phyloP scores from a whole-genome alignment of 2,888 invertebrate species.

The Rhodophaea formosa region DNA sequence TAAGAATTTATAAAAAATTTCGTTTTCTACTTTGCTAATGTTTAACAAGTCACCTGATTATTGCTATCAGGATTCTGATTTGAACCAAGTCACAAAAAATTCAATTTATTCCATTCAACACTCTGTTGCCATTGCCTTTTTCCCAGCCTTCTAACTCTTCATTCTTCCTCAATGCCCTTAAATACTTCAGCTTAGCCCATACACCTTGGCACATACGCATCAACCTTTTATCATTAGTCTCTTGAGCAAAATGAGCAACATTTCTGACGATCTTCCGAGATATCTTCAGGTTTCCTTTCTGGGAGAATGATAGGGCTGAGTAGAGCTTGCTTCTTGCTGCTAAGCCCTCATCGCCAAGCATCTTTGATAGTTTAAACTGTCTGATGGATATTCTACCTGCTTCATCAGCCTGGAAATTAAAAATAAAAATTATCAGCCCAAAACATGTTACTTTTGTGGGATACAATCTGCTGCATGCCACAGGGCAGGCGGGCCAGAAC shows the following conservation, averaged over 20 bases:
- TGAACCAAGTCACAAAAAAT: background rate
- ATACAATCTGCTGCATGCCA: no score
- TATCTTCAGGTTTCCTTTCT: slow-evolving; percentile 85
- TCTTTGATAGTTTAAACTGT: slow-evolving; percentile 90
- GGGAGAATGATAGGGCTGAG: slow-evolving; percentile 92
- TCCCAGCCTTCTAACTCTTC: slow-evolving; percentile 25
- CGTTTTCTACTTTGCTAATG: no score
- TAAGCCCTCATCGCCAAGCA: slow-evolving; percentile 90
- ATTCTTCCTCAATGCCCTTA: slow-evolving; percentile 44
- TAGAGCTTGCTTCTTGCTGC: slow-evolving; percentile 93
- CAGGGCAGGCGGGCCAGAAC: no score
- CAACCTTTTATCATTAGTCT: slow-evolving; percentile 83
- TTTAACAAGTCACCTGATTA: no score
- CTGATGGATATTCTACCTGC: slow-evolving; percentile 93
- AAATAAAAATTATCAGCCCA: background rate
- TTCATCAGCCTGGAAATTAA: slow-evolving; percentile 85
- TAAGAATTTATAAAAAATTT: no score
- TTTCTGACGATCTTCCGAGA: slow-evolving; percentile 83
- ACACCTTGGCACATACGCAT: slow-evolving; percentile 92
- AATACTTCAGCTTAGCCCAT: slow-evolving; percentile 89
- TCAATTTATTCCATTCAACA: slow-evolving; percentile 19
- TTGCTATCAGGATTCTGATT: background rate
- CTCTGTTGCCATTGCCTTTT: slow-evolving; percentile 30
- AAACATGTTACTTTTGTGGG: no score
- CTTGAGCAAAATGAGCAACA: slow-evolving; percentile 57